Base-by-base conservation (phyloP, 2,888 invertebrate genomes). In the Zhuqinia jingwanae region DNA sequence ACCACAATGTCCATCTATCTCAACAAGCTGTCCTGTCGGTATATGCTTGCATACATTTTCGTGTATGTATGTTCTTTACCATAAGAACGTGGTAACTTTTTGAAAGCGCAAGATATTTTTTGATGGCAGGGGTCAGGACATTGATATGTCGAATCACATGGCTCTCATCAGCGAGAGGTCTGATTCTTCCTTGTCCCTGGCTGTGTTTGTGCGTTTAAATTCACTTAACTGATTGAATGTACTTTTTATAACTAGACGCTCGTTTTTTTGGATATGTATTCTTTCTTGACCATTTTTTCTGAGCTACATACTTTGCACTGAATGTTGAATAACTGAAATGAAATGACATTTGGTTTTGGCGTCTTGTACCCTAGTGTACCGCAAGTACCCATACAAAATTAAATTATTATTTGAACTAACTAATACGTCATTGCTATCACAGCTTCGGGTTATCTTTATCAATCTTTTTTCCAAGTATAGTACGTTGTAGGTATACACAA, bases 71-170 rank as follows among this genome's bases (percentile, higher is more conserved):
- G 36, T 36, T 36, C n/a, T n/a, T 36, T 36, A 36, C 36, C 3
- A 36, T 36, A 8, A 8, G 36, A 36, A 3, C n/a, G 47, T 50
- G 50, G 25, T 11, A 50, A n/a, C 15, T 1, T n/a, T 73, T 27
- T 27, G 50, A 73, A 50, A 65, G 47, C 78, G 1, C 65, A 79
- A 80, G 80, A 27, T 68, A 79, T 80, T 80, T 70, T 45, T 56
- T 25, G 42, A 47, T 45, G 60, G 73, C 60, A 82, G 73, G 73
- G 81, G 58, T 82, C 81, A 82, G 50, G 81, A 70, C 73, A 82
- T 73, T 75, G 81, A 82, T 82, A 82, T 58, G 60, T 82, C 81
- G 81, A 73, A 42, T 73, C 73, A 53, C 53, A 82, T 73, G 73
- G 30, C 20, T 60, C 63, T 53, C 53, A 75, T 73, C 81, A 45